These are phyloP conservation scores for Melanostoma scalare DNA, from an alignment of 2,888 invertebrate genomes.

Conservation along the genomic window DNA sequence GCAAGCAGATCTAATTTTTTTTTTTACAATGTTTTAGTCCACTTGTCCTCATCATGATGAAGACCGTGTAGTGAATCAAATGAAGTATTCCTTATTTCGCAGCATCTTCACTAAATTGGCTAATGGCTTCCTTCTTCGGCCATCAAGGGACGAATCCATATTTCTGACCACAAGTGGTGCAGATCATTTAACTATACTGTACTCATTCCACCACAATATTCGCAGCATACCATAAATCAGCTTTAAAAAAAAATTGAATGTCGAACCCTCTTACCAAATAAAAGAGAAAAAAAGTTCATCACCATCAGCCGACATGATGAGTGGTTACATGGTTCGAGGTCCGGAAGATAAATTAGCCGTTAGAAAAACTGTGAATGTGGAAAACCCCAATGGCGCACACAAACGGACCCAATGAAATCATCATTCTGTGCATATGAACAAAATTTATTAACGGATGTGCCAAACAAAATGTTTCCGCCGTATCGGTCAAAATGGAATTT, in stretches of 20 bases:
- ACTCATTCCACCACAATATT: background rate
- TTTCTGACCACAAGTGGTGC: conserved; percentile 20
- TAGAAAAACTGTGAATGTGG: conserved; percentile 69
- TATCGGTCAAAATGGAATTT: conserved; percentile 53
- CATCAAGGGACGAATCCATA: background rate
- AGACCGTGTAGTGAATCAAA: no score
- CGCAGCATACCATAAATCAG: conserved; percentile 53
- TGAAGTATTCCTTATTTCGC: no score
- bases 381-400: conserved; percentile 66
- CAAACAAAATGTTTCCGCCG: conserved; percentile 59
- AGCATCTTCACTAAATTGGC: background rate
- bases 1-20: no score
- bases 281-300: background rate
- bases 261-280: conserved; percentile 31
- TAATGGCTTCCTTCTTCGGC: conserved; percentile 13
- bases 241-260: conserved; percentile 20
- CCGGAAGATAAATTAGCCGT: conserved; percentile 71
- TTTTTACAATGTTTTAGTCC: no score
- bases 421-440: conserved; percentile 66
- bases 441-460: conserved; percentile 68
- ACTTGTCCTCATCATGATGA: no score
- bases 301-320: conserved; percentile 10
- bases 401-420: conserved; percentile 62
- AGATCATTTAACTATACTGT: background rate
- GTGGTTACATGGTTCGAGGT: conserved; percentile 1